Conservation (phyloP, 2,113 vertebrate species). For the Albula glossodonta region DNA sequence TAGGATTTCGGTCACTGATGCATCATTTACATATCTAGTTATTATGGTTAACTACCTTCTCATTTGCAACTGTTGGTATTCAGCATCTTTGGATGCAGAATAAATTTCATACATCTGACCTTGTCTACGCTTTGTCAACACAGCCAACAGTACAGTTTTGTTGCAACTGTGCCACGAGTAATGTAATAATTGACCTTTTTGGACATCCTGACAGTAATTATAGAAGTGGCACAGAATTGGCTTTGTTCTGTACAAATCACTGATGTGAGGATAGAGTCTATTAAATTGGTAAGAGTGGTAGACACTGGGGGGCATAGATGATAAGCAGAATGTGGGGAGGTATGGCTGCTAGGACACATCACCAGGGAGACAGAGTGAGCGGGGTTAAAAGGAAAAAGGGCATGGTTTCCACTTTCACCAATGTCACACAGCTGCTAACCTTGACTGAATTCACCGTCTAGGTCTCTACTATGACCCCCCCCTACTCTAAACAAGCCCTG, state of each 20-base stretch:
- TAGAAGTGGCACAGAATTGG: no score
- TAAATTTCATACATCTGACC: background rate
- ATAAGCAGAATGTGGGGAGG: slow-evolving; percentile 9
- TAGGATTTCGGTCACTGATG: background rate
- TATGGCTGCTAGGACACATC: slow-evolving; percentile 33
- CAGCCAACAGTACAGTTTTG: background rate
- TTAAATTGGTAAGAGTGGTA: background rate
- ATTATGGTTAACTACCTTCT: background rate
- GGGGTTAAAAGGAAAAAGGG: slow-evolving; percentile 5
- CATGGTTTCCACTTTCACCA: slow-evolving; percentile 34
- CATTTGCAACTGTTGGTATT: background rate
- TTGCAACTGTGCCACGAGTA: no score
- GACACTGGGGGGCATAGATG: background rate
- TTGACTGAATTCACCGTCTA: slow-evolving; percentile 68
- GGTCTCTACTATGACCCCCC: slow-evolving; percentile 55
- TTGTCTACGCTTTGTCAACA: background rate
- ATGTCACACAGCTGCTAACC: slow-evolving; percentile 60
- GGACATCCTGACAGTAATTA: no score
- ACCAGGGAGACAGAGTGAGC: background rate
- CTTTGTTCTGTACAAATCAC: no score
- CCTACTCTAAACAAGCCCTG: slow-evolving; percentile 65
- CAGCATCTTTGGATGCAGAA: background rate
- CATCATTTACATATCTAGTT: background rate
- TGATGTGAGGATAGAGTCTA: background rate
- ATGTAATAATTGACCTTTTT: no score